These are phyloP conservation scores for Thera britannica DNA, from an alignment of 2,888 invertebrate genomes.

Conservation along the genomic window DNA sequence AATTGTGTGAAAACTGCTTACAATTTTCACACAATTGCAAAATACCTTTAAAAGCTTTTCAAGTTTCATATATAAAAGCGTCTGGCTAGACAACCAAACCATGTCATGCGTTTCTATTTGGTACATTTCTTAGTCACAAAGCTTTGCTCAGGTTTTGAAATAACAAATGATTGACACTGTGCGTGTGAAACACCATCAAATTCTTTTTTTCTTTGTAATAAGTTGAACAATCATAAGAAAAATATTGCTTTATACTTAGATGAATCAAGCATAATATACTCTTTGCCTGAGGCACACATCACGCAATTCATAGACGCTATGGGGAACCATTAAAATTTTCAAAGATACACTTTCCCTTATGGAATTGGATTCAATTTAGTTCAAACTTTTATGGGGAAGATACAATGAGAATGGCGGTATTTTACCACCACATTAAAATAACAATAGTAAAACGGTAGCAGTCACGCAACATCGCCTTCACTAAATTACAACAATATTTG, in stretches of 20 bases:
- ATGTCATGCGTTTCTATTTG: not conserved
- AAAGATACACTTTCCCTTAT: slow-evolving; percentile 51
- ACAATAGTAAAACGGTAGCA: slow-evolving; percentile 52
- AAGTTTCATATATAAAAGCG: slow-evolving; percentile 15
- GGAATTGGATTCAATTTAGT: slow-evolving; percentile 37
- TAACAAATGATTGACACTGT: slow-evolving; percentile 40
- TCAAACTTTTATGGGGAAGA: slow-evolving; percentile 27
- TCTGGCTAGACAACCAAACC: not conserved
- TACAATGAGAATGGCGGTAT: slow-evolving; percentile 40
- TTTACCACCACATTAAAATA: slow-evolving; percentile 45
- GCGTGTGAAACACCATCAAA: slow-evolving; percentile 51
- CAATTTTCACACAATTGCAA: slow-evolving; percentile 59
- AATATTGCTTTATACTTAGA: slow-evolving; percentile 42
- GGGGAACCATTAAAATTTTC: slow-evolving; percentile 51
- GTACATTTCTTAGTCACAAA: not conserved
- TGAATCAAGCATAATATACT: slow-evolving; percentile 52
- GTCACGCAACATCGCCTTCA: slow-evolving; percentile 51
- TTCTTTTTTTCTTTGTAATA: slow-evolving; percentile 46
- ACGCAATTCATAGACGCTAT: slow-evolving; percentile 55
- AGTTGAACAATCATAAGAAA: slow-evolving; percentile 42
- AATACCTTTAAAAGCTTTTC: slow-evolving; percentile 38
- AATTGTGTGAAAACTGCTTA: too few species aligned
- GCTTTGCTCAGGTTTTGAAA: slow-evolving; percentile 10
- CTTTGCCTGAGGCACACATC: slow-evolving; percentile 52
- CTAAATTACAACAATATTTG: slow-evolving; percentile 34